A percentile compares a stretch with the other conserved stretches of the same genome.
Conservation (phyloP, 2,888 invertebrate genomes). For the Ecliptopera silaceata region DNA sequence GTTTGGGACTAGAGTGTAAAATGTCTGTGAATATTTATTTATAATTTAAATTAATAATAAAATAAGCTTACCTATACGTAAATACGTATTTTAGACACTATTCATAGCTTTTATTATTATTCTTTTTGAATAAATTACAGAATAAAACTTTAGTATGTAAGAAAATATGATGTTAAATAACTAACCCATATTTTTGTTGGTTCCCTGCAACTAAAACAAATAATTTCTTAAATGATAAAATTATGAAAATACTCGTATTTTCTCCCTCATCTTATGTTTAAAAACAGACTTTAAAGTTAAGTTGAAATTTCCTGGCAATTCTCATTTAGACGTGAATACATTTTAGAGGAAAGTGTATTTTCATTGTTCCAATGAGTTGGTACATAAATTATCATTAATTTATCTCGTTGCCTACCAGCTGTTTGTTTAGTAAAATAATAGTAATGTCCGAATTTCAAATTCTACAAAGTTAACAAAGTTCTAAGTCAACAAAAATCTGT, state of each 20-base stretch:
- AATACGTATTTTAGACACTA: too few species aligned
- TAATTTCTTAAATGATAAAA: neutral
- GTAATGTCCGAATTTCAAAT: slow-evolving; percentile 13
- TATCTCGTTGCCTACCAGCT: neutral
- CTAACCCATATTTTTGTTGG: neutral
- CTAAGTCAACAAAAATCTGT: neutral
- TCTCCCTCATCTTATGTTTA: neutral
- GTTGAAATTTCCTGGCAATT: slow-evolving; percentile 24
- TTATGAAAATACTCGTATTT: neutral
- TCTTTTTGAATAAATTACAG: too few species aligned
- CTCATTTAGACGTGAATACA: slow-evolving; percentile 29
- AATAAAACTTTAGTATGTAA: too few species aligned
- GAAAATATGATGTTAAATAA: too few species aligned
- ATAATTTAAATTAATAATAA: too few species aligned
- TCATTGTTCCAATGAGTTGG: slow-evolving; percentile 34
- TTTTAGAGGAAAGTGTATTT: slow-evolving; percentile 31
- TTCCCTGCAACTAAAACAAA: neutral
- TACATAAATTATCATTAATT: slow-evolving; percentile 35
- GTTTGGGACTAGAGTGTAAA: too few species aligned
- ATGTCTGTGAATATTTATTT: too few species aligned
- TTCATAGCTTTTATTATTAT: too few species aligned
- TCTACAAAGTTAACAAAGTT: neutral
- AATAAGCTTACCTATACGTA: too few species aligned
- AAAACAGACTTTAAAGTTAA: slow-evolving; percentile 18
- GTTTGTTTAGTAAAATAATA: slow-evolving; percentile 17